Conservation (phyloP, 2,888 invertebrate species). For the Apotomis turbidana region DNA sequence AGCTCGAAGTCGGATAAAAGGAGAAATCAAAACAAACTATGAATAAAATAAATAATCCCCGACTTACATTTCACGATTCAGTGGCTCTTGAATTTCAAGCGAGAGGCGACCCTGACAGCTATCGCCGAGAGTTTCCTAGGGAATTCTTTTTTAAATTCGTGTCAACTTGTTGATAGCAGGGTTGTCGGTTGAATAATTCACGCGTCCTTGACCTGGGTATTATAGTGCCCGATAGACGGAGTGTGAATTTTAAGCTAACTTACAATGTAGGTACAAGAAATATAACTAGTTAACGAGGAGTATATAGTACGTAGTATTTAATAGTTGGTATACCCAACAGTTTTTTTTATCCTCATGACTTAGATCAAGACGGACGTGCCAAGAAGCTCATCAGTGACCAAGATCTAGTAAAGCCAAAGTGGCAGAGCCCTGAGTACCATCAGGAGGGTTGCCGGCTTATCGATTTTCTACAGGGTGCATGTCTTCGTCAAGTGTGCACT, state of each 20-base stretch:
- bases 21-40: conserved; percentile 29
- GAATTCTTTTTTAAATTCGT: conserved; percentile 39
- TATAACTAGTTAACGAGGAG: no score
- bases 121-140: conserved; percentile 8
- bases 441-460: no score
- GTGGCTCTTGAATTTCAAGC: conserved; percentile 10
- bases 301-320: no score
- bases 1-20: conserved; percentile 2
- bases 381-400: no score
- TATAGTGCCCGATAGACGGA: conserved; percentile 9
- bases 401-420: no score
- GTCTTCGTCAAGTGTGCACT: no score
- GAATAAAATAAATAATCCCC: conserved; percentile 29
- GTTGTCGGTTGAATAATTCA: conserved; percentile 39
- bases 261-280: background rate
- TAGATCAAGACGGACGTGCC: no score
- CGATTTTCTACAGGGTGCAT: no score
- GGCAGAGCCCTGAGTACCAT: no score
- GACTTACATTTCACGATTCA: conserved; percentile 19
- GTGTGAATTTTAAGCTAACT: conserved; percentile 10
- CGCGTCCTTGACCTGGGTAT: conserved; percentile 20
- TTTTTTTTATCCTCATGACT: no score
- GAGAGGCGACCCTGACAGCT: conserved; percentile 22
- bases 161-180: conserved; percentile 41
- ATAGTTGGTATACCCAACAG: no score